A percentile compares a stretch with the other conserved stretches of the same genome.
These are phyloP conservation scores for Pseudopodoces humilis DNA, from an alignment of 2,113 vertebrate genomes.

Conservation along the genomic window DNA sequence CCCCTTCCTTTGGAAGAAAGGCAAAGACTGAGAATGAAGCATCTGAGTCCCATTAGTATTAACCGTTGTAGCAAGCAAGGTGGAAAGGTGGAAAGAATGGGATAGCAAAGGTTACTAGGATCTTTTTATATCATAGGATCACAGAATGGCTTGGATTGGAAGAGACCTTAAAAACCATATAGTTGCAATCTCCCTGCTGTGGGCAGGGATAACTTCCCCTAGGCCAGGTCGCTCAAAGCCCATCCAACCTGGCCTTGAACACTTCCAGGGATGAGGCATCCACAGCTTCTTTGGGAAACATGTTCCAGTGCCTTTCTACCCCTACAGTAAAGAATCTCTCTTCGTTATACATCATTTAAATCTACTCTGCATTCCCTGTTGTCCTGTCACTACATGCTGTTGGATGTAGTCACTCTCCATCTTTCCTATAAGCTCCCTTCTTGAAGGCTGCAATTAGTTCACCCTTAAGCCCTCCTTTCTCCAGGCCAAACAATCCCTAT, in stretches of 20 bases:
- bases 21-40: not conserved
- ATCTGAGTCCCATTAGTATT: not conserved
- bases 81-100: not conserved
- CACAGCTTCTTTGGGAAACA: not conserved
- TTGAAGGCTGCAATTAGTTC: not conserved
- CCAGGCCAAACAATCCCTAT: not conserved
- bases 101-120: not conserved
- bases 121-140: not conserved
- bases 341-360: not conserved
- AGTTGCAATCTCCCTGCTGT: not conserved
- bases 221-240: not conserved
- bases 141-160: not conserved
- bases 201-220: not conserved
- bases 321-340: not conserved
- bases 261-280: not conserved
- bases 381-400: not conserved
- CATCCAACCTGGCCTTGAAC: not conserved
- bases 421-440: not conserved
- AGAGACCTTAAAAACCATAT: not conserved
- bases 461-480: not conserved
- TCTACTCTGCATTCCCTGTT: not conserved
- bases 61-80: not conserved
- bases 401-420: not conserved
- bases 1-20: not conserved
- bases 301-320: not conserved